These are phyloP conservation scores for Drosophila nr. fundita DNA, from an alignment of 2,888 invertebrate genomes.

Conservation along the genomic window DNA sequence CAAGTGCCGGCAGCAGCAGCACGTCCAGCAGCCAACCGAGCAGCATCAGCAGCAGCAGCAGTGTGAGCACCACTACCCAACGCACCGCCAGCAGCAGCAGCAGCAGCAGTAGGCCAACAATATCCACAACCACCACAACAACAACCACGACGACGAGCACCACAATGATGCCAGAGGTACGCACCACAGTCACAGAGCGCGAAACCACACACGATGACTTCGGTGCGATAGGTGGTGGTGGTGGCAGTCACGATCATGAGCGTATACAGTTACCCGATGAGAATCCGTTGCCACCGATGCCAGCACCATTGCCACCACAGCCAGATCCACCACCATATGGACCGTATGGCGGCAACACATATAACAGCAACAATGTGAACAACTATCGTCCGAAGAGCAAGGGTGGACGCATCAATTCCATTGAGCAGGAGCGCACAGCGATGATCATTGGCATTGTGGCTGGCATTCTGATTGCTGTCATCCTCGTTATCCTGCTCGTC, in stretches of 20 bases:
- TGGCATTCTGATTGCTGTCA: slow-evolving; percentile 94
- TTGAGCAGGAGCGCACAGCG: slow-evolving; percentile 90
- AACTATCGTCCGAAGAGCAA: slow-evolving; percentile 83
- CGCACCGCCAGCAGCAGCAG: slow-evolving; percentile 58
- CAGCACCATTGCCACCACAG: slow-evolving; percentile 81
- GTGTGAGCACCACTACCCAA: slow-evolving; percentile 56
- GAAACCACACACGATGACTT: slow-evolving; percentile 83
- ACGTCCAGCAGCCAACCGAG: slow-evolving; percentile 49
- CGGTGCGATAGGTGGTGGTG: slow-evolving; percentile 49
- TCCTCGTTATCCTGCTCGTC: slow-evolving; percentile 95
- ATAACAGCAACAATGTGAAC: slow-evolving; percentile 81
- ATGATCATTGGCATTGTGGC: slow-evolving; percentile 95
- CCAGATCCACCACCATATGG: slow-evolving; percentile 75
- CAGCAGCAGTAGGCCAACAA: slow-evolving; percentile 54
- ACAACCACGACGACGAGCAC: slow-evolving; percentile 78
- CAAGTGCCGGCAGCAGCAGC: slow-evolving; percentile 59
- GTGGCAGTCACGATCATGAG: slow-evolving; percentile 62
- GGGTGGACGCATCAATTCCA: slow-evolving; percentile 87
- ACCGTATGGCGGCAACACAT: slow-evolving; percentile 75
- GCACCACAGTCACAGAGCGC: slow-evolving; percentile 81
- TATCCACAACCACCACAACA: slow-evolving; percentile 71
- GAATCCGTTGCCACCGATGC: slow-evolving; percentile 67
- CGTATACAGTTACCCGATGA: slow-evolving; percentile 78
- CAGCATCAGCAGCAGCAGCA: slow-evolving; percentile 53
- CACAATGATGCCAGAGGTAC: slow-evolving; percentile 76